A percentile compares a stretch with the other conserved stretches of the same genome.
phyloP scores from a whole-genome alignment of 2,113 vertebrate species.

The Catharus fuscescens region DNA sequence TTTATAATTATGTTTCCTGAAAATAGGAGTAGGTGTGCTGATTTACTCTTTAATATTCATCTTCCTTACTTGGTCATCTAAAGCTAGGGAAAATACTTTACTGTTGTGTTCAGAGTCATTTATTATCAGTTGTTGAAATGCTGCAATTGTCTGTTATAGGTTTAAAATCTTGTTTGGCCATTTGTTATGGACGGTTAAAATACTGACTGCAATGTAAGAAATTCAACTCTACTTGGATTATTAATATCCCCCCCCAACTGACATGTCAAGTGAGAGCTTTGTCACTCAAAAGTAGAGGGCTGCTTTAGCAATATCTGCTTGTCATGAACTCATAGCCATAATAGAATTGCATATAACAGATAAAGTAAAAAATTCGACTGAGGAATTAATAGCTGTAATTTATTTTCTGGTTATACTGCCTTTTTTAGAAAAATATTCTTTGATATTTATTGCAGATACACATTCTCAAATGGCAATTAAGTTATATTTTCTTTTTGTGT shows the following conservation, averaged over 20 bases:
- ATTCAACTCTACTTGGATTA: background rate
- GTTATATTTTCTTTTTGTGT: background rate
- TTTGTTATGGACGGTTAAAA: slow-evolving; percentile 14
- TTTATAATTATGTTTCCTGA: background rate
- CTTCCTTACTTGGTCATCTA: background rate
- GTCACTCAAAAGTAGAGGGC: background rate
- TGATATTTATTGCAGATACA: background rate
- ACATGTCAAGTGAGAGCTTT: background rate
- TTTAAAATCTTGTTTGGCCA: background rate
- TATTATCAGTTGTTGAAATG: background rate
- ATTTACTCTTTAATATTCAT: background rate
- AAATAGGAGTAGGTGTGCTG: background rate
- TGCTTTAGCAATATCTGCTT: background rate
- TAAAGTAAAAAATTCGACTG: background rate
- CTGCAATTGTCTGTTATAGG: background rate
- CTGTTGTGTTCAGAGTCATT: background rate
- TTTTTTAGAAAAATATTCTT: background rate
- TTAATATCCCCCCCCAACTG: background rate
- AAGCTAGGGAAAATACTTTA: background rate
- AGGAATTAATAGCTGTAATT: slow-evolving; percentile 24
- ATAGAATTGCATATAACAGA: background rate
- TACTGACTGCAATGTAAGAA: background rate
- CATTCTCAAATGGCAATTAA: background rate
- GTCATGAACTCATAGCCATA: background rate
- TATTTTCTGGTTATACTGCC: background rate